These are phyloP conservation scores for Elysia crispata DNA, from an alignment of 2,888 invertebrate species.

Conservation along the genomic window DNA sequence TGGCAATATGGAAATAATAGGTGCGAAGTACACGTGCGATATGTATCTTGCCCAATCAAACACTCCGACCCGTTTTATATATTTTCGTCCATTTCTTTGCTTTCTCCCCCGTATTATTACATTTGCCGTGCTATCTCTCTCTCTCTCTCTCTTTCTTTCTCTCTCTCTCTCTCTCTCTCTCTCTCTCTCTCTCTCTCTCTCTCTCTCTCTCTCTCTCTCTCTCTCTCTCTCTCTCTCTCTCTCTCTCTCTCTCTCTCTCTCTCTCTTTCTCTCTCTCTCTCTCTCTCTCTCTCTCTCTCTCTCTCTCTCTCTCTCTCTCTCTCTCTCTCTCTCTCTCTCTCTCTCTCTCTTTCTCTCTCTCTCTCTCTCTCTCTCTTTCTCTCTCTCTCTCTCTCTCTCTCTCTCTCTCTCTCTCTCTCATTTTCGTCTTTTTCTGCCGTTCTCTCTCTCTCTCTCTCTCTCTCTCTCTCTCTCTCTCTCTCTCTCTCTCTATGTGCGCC, in stretches of 20 bases:
- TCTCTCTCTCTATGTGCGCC: slow-evolving; percentile 11
- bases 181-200: not conserved
- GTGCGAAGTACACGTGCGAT: too few species aligned
- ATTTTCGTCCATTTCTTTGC: not conserved
- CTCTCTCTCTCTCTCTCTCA: not conserved
- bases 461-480: not conserved
- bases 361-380: not conserved
- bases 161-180: slow-evolving; percentile 1
- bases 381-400: slow-evolving; percentile 15
- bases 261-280: not conserved
- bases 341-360: slow-evolving; percentile 11
- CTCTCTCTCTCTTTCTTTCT: not conserved
- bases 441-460: slow-evolving; percentile 6
- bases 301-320: not conserved
- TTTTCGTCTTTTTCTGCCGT: not conserved
- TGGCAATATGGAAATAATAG: too few species aligned
- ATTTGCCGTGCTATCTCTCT: not conserved
- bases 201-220: not conserved
- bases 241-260: not conserved
- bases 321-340: not conserved
- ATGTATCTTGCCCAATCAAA: too few species aligned
- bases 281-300: not conserved
- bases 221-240: not conserved
- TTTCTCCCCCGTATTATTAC: not conserved
- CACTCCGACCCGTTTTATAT: too few species aligned